Conservation (phyloP, 2,797 vertebrate species). For the Takifugu rubripes region DNA sequence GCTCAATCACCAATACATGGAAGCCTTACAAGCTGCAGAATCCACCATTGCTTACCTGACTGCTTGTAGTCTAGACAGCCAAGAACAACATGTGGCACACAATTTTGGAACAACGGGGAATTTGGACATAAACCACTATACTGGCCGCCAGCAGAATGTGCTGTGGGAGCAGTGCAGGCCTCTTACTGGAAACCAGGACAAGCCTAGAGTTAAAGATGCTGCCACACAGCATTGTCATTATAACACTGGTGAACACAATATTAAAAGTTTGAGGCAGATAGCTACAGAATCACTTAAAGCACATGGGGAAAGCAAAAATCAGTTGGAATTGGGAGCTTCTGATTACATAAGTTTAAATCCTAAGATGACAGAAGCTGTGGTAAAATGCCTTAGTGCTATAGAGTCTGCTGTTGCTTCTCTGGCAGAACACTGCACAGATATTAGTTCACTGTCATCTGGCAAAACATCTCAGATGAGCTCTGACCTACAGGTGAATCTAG, state of each 20-base stretch:
- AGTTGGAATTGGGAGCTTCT: slow-evolving; percentile 2
- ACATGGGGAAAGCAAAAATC: slow-evolving; percentile 16
- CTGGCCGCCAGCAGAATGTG: slow-evolving; percentile 65
- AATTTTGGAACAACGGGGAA: slow-evolving; percentile 1
- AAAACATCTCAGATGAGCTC: slow-evolving; percentile 23
- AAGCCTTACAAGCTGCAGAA: slow-evolving; percentile 73
- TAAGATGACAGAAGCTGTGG: slow-evolving; percentile 43
- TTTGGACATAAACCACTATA: slow-evolving; percentile 49
- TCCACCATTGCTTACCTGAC: slow-evolving; percentile 81
- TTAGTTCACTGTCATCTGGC: slow-evolving; percentile 13
- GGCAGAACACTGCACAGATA: slow-evolving; percentile 50
- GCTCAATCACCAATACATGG: slow-evolving; percentile 59
- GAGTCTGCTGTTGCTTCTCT: slow-evolving; percentile 67
- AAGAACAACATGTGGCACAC: slow-evolving; percentile 45
- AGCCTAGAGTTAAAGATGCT: slow-evolving; percentile 46
- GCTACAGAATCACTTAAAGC: slow-evolving; percentile 15
- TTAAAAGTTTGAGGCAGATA: slow-evolving; percentile 10
- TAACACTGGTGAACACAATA: slow-evolving; percentile 13
- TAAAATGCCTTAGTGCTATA: slow-evolving; percentile 66
- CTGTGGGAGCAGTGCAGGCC: slow-evolving; percentile 62
- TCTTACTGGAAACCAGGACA: slow-evolving; percentile 66
- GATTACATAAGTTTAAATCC: slow-evolving; percentile 20
- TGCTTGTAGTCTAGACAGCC: slow-evolving; percentile 74
- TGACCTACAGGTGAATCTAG: slow-evolving; percentile 63
- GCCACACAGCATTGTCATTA: slow-evolving; percentile 11